These are phyloP conservation scores for Grallaria varia DNA, from an alignment of 2,113 vertebrate species.

Conservation along the genomic window DNA sequence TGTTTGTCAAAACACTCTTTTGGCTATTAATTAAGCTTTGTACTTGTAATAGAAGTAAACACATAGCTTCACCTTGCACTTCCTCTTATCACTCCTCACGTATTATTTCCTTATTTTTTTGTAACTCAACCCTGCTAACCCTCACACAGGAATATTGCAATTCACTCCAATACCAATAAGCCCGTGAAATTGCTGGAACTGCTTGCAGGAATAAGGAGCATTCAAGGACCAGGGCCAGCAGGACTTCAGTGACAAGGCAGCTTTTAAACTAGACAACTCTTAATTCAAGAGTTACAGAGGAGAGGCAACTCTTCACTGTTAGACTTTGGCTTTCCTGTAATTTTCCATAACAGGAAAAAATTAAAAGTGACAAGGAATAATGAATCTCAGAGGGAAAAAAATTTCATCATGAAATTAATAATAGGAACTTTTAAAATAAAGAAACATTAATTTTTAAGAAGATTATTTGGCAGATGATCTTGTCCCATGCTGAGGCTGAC, in stretches of 20 bases:
- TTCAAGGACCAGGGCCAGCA: background rate
- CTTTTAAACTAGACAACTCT: background rate
- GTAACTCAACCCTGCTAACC: background rate
- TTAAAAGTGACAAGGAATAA: background rate
- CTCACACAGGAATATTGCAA: fast-evolving
- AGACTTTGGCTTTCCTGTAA: background rate
- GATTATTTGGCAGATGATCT: background rate
- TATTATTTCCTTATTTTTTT: background rate
- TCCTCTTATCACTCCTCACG: background rate
- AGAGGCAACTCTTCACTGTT: background rate
- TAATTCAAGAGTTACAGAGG: background rate
- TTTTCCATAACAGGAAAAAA: background rate
- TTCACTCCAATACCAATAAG: background rate
- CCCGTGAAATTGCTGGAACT: background rate
- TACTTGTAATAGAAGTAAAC: background rate
- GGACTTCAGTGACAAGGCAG: background rate
- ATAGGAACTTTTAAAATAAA: background rate
- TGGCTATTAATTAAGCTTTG: background rate
- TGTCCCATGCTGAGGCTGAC: background rate
- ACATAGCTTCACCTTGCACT: background rate
- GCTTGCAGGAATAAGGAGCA: background rate
- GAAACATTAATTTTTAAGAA: background rate
- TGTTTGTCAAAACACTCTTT: background rate
- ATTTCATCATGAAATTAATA: background rate
- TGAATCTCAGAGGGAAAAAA: fast-evolving